phyloP scores from a whole-genome alignment of 2,888 invertebrate genomes.

The Hoplodrina ambigua region DNA sequence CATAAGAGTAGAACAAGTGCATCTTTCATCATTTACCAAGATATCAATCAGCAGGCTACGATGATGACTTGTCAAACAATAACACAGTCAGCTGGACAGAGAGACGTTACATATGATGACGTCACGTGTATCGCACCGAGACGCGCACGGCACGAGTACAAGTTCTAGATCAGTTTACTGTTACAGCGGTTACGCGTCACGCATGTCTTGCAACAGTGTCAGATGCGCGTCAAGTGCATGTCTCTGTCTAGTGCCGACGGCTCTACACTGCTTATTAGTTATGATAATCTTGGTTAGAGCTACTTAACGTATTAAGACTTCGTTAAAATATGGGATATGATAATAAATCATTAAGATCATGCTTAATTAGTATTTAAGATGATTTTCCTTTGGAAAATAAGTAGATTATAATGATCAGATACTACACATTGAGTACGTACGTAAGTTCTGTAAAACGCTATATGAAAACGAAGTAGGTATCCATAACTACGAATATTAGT shows the following conservation, averaged over 20 bases:
- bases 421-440: background rate
- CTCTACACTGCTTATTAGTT: no score
- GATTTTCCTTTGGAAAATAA: no score
- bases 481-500: background rate
- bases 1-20: no score
- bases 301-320: no score
- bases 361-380: no score
- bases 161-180: conserved; percentile 53
- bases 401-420: no score
- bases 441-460: background rate
- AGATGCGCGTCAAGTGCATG: conserved; percentile 34
- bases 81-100: background rate
- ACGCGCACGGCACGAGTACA: background rate
- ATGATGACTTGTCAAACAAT: background rate
- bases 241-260: background rate
- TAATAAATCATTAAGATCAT: no score
- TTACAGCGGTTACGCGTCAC: conserved; percentile 59
- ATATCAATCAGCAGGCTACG: no score
- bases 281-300: no score
- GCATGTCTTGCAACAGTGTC: conserved; percentile 52
- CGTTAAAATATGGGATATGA: no score
- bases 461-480: background rate
- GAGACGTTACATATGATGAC: conserved; percentile 16
- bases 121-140: conserved; percentile 17
- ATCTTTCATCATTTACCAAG: no score